Percentiles rank a stretch among this genome's conserved stretches.
Conservation (phyloP, 2,888 invertebrate genomes). For the Dione juno region DNA sequence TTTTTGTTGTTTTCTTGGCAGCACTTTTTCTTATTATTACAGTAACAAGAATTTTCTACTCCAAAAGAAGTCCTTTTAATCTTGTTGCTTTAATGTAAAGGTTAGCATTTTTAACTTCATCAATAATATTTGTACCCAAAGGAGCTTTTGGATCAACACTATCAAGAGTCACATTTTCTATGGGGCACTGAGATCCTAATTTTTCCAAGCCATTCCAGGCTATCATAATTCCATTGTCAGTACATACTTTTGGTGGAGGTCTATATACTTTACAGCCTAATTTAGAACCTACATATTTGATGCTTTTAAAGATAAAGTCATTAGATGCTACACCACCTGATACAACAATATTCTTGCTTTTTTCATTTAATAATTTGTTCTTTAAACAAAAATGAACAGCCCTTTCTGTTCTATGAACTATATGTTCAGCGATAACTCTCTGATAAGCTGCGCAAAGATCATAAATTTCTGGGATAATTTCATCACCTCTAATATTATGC, state of each 20-base stretch:
- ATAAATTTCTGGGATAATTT: slow-evolving; percentile 87
- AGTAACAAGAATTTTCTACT: not conserved
- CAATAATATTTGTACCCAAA: slow-evolving; percentile 84
- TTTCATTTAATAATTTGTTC: slow-evolving; percentile 80
- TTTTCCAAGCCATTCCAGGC: slow-evolving; percentile 98
- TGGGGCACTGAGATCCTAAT: slow-evolving; percentile 62
- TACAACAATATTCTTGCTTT: slow-evolving; percentile 87
- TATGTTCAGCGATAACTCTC: slow-evolving; percentile 88
- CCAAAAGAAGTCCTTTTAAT: slow-evolving; percentile 57
- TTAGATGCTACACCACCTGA: slow-evolving; percentile 99
- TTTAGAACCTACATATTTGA: slow-evolving; percentile 86
- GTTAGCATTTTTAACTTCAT: slow-evolving; percentile 81
- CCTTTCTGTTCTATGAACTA: slow-evolving; percentile 92
- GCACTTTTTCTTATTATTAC: too few species aligned
- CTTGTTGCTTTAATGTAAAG: slow-evolving; percentile 72
- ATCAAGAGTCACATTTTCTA: slow-evolving; percentile 82
- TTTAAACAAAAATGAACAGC: slow-evolving; percentile 89
- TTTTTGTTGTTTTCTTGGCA: too few species aligned
- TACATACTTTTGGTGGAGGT: slow-evolving; percentile 94
- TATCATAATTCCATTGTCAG: slow-evolving; percentile 99
- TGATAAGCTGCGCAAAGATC: slow-evolving; percentile 95
- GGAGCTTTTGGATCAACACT: slow-evolving; percentile 84
- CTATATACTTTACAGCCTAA: slow-evolving; percentile 86
- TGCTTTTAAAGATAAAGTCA: slow-evolving; percentile 88
- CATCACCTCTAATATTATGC: slow-evolving; percentile 84